These are phyloP conservation scores for Campopleginae sp. DNA, from an alignment of 2,888 invertebrate species.

Conservation along the genomic window DNA sequence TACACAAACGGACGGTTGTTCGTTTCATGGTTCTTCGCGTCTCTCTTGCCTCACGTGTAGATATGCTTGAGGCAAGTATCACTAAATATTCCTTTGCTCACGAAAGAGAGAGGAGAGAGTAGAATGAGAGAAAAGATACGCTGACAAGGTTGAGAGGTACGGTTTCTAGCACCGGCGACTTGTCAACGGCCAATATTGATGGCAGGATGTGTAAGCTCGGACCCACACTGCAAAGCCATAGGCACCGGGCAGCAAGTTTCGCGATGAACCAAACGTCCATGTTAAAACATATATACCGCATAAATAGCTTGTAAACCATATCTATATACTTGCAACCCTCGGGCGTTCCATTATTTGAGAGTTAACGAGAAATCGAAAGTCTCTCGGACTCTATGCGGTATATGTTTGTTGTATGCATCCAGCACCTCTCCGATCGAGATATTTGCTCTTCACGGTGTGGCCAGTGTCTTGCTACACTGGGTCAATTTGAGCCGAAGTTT, in stretches of 20 bases:
- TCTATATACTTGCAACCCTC: conserved; percentile 30
- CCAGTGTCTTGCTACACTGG: not conserved
- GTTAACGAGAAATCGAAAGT: conserved; percentile 72
- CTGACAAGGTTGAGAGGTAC: conserved; percentile 78
- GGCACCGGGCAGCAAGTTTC: conserved; percentile 38
- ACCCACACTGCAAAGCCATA: conserved; percentile 46
- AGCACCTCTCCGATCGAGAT: not conserved
- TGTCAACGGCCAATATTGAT: conserved; percentile 83
- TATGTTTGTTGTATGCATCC: conserved; percentile 32
- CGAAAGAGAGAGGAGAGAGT: conserved; percentile 64
- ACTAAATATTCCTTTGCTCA: conserved; percentile 81
- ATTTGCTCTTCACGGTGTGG: not conserved
- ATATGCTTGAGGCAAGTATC: conserved; percentile 80
- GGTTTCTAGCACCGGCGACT: conserved; percentile 74
- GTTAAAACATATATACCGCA: conserved; percentile 3
- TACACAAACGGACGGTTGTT: conserved; percentile 24
- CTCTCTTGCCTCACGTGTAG: conserved; percentile 36
- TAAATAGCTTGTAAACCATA: not conserved
- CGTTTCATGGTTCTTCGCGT: conserved; percentile 24
- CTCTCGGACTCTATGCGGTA: conserved; percentile 47
- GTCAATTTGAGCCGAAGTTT: not conserved
- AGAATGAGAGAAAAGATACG: conserved; percentile 63
- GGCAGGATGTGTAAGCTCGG: conserved; percentile 78
- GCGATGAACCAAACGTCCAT: conserved; percentile 51
- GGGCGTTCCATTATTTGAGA: conserved; percentile 69